Evolutionary conservation across 2,888 invertebrate species (phyloP).

Genomic region (Pantelozetes paolii): DNA sequence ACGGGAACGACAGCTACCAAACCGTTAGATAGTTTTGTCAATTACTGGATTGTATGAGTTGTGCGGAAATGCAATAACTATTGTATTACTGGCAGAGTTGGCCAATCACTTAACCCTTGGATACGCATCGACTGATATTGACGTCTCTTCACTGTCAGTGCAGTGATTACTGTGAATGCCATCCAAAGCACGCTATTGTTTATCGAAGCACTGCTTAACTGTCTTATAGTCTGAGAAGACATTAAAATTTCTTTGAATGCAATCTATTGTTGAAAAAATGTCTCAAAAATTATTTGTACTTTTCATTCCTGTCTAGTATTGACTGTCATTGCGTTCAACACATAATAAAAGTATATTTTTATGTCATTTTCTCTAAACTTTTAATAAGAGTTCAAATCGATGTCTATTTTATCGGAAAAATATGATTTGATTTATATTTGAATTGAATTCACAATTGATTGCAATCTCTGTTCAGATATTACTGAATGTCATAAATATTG

Average conservation of each 20-base stretch:
- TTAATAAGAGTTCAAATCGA: slow-evolving; percentile 1
- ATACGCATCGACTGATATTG: background rate
- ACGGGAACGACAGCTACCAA: background rate
- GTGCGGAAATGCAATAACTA: slow-evolving; percentile 10
- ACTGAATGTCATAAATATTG: too few relatives aligned
- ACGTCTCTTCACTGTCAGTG: background rate
- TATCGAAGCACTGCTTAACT: background rate
- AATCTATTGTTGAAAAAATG: background rate
- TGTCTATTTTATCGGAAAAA: background rate
- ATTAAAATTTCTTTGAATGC: background rate
- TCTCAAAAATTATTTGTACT: background rate
- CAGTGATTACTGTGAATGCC: background rate
- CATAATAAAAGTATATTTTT: background rate
- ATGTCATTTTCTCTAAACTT: background rate
- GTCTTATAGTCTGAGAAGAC: background rate
- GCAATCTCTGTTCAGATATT: too few relatives aligned
- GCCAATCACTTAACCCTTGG: background rate
- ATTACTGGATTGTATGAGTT: background rate
- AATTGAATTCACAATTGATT: too few relatives aligned
- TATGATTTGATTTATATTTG: too few relatives aligned
- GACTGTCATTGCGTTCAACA: too few relatives aligned
- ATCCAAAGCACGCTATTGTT: background rate
- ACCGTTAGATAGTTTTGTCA: background rate
- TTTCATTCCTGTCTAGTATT: background rate
- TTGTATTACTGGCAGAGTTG: background rate